Evolutionary conservation across 1,140 invertebrate genomes (phyloP), one percentile per base, ranked within the genome.

Genomic region (Callitettix versicolor): DNA sequence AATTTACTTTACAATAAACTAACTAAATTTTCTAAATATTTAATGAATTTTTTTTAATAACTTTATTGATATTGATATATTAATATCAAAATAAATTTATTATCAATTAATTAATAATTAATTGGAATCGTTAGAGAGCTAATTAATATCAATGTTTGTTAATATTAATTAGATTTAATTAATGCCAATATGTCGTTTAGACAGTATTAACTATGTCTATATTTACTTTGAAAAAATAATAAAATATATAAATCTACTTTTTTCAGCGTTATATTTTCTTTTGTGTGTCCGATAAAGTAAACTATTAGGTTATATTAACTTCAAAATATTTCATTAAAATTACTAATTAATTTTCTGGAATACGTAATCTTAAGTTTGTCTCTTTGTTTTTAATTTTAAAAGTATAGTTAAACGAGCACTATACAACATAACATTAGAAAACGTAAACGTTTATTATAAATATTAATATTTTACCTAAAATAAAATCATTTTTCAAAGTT

Each of bases 401-500:
- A 9, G n/a, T n/a, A 36, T n/a, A 36, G 34, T 36, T 9, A n/a
- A 9, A 7, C n/a, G 7, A 9, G 7, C 7, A 36, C 7, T 9
- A 36, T 36, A 9, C 34, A 7, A 36, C n/a, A 36, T 36, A 9
- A n/a, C n/a, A n/a, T n/a, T n/a, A n/a, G n/a, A n/a, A n/a, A n/a
- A n/a, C n/a, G 34, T 7, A 9, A 9, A 36, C n/a, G 7, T 14
- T 42, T 5, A 18, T 5, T 14, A 42, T 6, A 18, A 18, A 42
- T 42, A 18, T 9, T n/a, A 15, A 46, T 14, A 26, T 47, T 38
- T 54, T 30, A 49, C 60, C 60, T 9, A 63, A 53, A 36, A 34
- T 30, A 24, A 56, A 57, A 40, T 63, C 60, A 60, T 75, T 68
- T 7, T 59, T 65, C 5, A 72, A 48, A 26, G 60, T 60, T 34